Evolutionary conservation across 2,888 invertebrate genomes (phyloP).

Genomic region (Machimus rusticus): DNA sequence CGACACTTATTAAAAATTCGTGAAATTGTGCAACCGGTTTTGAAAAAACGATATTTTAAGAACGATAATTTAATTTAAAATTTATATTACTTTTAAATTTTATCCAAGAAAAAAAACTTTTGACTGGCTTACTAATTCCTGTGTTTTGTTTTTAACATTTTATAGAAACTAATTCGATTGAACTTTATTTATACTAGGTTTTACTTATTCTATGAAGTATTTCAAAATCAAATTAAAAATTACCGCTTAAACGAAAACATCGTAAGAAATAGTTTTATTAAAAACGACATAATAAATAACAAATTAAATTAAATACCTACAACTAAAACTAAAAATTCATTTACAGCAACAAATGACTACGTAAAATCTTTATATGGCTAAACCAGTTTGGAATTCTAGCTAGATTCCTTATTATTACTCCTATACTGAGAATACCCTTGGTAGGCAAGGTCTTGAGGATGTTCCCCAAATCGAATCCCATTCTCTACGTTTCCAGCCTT

Average conservation of each 20-base stretch:
- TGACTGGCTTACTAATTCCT: too few species aligned
- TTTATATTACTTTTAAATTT: too few species aligned
- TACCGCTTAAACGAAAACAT: neutral
- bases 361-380: neutral
- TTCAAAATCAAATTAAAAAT: neutral
- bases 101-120: too few species aligned
- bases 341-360: conserved; percentile 5
- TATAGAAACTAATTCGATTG: too few species aligned
- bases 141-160: too few species aligned
- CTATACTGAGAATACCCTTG: conserved; percentile 75
- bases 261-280: neutral
- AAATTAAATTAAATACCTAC: neutral
- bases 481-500: conserved; percentile 59
- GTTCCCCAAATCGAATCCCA: conserved; percentile 69
- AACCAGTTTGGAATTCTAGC: neutral
- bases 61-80: too few species aligned
- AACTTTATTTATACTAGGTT: neutral
- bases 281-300: conserved; percentile 32
- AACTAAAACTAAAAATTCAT: neutral
- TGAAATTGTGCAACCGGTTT: too few species aligned
- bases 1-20: too few species aligned
- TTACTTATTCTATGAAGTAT: neutral
- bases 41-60: too few species aligned
- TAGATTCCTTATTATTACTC: conserved; percentile 64
- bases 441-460: conserved; percentile 76